phyloP scores from a whole-genome alignment of 2,797 vertebrate species.

The Lycodopsis pacificus region DNA sequence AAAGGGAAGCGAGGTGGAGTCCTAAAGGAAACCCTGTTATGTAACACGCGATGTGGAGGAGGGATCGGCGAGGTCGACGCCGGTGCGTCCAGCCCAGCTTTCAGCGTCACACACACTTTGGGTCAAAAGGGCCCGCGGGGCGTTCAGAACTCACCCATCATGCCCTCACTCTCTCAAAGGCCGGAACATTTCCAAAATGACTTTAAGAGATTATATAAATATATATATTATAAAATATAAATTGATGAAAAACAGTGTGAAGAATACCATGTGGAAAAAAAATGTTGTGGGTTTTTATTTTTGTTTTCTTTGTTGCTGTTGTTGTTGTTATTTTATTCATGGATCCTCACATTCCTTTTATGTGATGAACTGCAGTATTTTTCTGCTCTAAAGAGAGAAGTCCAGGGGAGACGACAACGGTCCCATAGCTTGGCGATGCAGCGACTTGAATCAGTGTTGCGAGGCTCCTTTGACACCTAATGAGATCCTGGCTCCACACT shows the following conservation, averaged over 20 bases:
- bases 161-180: slow-evolving; percentile 74
- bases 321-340: slow-evolving; percentile 85
- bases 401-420: slow-evolving; percentile 62
- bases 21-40: slow-evolving; percentile 69
- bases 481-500: slow-evolving; percentile 49
- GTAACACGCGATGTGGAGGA: slow-evolving; percentile 69
- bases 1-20: slow-evolving; percentile 83
- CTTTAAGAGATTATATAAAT: slow-evolving; percentile 90
- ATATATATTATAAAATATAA: slow-evolving; percentile 90
- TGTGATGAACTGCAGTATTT: slow-evolving; percentile 81
- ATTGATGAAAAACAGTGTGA: slow-evolving; percentile 85
- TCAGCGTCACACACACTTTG: slow-evolving; percentile 63
- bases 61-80: slow-evolving; percentile 68
- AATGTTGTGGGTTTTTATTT: slow-evolving; percentile 84
- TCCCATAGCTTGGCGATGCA: slow-evolving; percentile 64
- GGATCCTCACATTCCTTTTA: slow-evolving; percentile 84
- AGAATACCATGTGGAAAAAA: slow-evolving; percentile 84
- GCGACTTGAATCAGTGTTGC: slow-evolving; percentile 59
- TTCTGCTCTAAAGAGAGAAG: slow-evolving; percentile 74
- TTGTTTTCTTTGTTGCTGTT: slow-evolving; percentile 77
- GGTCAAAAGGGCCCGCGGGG: slow-evolving; percentile 49
- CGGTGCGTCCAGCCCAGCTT: slow-evolving; percentile 57
- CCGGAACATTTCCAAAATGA: slow-evolving; percentile 86
- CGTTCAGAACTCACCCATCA: slow-evolving; percentile 67
- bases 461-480: slow-evolving; percentile 46